phyloP scores from a whole-genome alignment of 2,113 vertebrate genomes.

The Casuarius casuarius region DNA sequence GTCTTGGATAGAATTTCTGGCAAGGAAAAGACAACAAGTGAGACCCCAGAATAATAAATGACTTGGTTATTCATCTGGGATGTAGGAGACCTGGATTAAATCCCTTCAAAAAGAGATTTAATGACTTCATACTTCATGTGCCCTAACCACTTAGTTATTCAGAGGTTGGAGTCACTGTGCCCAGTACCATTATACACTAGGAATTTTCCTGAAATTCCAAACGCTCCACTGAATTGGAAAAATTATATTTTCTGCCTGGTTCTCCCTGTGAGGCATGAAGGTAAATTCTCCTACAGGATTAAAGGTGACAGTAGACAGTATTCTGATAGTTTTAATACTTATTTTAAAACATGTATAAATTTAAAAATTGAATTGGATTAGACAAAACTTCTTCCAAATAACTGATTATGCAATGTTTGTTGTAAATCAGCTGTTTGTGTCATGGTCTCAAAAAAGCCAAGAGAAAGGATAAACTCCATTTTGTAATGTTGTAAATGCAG shows the following conservation, averaged over 20 bases:
- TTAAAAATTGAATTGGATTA: not conserved
- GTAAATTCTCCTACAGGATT: not conserved
- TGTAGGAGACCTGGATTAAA: not conserved
- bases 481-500: not conserved
- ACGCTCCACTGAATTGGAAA: not conserved
- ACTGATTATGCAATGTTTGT: not conserved
- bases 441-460: not conserved
- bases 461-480: not conserved
- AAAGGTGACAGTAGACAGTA: not conserved
- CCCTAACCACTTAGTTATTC: not conserved
- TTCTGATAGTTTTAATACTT: not conserved
- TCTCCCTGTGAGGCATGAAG: not conserved
- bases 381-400: not conserved
- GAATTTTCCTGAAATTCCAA: conserved; percentile 3
- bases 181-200: not conserved
- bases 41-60: not conserved
- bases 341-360: not conserved
- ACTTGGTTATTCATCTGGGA: not conserved
- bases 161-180: not conserved
- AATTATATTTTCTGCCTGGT: not conserved
- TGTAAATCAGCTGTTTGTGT: not conserved
- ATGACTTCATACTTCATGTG: not conserved
- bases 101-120: not conserved
- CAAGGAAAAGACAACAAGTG: not conserved
- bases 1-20: not conserved